Percentiles rank a stretch among this genome's conserved stretches.
Evolutionary conservation across 2,888 invertebrate species (phyloP).

Genomic region (Frankliniella intonsa): DNA sequence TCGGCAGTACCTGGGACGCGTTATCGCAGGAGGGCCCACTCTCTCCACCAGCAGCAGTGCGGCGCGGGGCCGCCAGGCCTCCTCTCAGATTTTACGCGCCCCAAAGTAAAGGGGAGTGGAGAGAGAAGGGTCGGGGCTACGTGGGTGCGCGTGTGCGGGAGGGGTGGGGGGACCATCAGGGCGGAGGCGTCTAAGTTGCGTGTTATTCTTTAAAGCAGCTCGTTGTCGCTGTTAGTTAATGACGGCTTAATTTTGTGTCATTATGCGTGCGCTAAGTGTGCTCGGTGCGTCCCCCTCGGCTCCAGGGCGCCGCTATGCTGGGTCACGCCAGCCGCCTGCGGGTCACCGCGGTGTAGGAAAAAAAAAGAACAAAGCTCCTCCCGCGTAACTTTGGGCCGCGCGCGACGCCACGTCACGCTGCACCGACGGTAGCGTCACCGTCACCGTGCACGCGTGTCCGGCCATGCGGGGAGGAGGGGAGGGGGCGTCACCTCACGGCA

Average conservation of each 20-base stretch:
- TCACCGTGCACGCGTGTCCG: too few relatives aligned
- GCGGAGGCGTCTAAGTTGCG: conserved; percentile 16
- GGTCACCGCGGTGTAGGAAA: too few relatives aligned
- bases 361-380: too few relatives aligned
- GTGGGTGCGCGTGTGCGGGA: neutral
- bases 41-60: too few relatives aligned
- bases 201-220: conserved; percentile 23
- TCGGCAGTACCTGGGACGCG: too few relatives aligned
- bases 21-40: too few relatives aligned
- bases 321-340: neutral
- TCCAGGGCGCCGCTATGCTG: neutral
- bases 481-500: neutral
- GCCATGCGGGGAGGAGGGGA: too few relatives aligned
- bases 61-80: too few relatives aligned
- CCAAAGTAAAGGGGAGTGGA: neutral
- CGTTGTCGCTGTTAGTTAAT: conserved; percentile 22
- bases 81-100: too few relatives aligned
- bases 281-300: neutral
- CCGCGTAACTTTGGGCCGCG: too few relatives aligned
- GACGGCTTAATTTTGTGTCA: conserved; percentile 26
- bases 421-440: neutral
- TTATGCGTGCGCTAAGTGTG: conserved; percentile 26
- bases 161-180: neutral
- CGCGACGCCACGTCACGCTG: neutral
- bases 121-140: neutral